phyloP scores from a whole-genome alignment of 2,113 vertebrate species.

The Ivindomyrus marchei region DNA sequence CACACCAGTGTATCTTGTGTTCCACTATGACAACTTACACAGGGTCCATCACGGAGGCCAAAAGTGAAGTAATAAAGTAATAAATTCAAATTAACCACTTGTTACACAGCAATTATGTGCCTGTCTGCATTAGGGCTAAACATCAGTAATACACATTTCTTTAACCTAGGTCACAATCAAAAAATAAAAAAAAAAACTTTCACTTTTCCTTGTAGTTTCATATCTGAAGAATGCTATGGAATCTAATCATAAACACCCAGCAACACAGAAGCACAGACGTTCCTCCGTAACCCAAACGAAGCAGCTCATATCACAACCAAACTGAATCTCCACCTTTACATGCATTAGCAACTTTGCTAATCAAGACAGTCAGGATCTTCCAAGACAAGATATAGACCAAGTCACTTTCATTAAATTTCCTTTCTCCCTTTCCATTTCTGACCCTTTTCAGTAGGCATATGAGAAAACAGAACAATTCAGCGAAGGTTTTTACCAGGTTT shows the following conservation, averaged over 20 bases:
- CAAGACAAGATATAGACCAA: neutral
- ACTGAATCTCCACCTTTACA: neutral
- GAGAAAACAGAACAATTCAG: neutral
- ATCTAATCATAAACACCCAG: neutral
- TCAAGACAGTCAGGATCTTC: neutral
- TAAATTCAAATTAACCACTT: neutral
- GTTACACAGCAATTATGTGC: neutral
- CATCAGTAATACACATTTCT: neutral
- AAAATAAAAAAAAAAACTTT: neutral
- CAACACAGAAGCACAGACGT: neutral
- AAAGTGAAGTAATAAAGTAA: neutral
- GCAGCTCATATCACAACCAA: neutral
- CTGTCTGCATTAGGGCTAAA: neutral
- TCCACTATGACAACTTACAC: neutral
- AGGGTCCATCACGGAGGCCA: neutral
- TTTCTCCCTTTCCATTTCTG: neutral
- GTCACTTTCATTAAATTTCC: neutral
- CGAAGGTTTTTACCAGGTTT: neutral
- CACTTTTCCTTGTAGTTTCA: too few relatives aligned
- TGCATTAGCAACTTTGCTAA: neutral
- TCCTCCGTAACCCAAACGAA: neutral
- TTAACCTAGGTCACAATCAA: neutral
- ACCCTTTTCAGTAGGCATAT: neutral
- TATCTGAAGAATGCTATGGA: neutral
- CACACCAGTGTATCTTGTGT: neutral